A percentile compares a stretch with the other conserved stretches of the same genome.
Evolutionary conservation across 2,113 vertebrate species (phyloP).

Genomic region (Chaenocephalus aceratus): DNA sequence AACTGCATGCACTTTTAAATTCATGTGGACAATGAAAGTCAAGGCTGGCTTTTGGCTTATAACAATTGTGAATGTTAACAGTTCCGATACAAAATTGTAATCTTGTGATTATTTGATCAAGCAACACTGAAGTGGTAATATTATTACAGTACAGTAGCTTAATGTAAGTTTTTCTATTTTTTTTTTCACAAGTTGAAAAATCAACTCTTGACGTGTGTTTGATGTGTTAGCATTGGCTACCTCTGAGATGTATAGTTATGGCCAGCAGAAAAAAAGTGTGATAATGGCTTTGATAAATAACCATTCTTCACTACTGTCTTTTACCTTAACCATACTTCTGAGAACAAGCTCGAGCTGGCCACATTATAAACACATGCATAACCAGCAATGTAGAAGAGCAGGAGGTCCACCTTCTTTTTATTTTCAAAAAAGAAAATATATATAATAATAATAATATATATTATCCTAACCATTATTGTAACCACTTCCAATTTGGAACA

Average conservation of each 20-base stretch:
- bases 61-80: neutral
- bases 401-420: neutral
- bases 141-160: too few species aligned
- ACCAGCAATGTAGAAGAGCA: neutral
- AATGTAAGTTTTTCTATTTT: too few species aligned
- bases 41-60: neutral
- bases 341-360: neutral
- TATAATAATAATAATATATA: too few species aligned
- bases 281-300: neutral
- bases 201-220: neutral
- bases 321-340: neutral
- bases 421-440: neutral
- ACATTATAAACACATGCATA: slow-evolving; percentile 16
- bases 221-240: neutral
- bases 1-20: neutral
- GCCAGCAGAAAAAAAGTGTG: neutral
- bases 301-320: neutral
- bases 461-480: neutral
- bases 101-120: neutral
- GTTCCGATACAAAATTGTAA: neutral
- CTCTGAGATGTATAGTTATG: neutral
- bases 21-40: neutral
- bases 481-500: neutral
- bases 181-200: neutral
- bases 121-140: neutral